Conservation (phyloP, 2,797 vertebrate species). For the Artibeus jamaicensis region DNA sequence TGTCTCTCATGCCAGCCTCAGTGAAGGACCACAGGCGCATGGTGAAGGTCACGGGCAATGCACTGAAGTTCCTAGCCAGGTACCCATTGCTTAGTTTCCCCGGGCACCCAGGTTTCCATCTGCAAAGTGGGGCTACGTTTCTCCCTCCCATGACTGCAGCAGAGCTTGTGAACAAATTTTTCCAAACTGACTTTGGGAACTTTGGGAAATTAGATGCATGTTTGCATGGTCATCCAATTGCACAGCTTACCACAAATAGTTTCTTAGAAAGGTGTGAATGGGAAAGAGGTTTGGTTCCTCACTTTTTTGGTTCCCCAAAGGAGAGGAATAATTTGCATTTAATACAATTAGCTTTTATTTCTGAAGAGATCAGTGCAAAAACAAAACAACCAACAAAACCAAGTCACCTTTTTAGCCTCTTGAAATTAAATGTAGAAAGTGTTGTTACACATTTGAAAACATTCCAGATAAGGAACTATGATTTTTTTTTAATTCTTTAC, state of each 20-base stretch:
- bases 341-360: background rate
- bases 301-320: background rate
- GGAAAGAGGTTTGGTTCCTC: background rate
- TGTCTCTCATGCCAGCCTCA: background rate
- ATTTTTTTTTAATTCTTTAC: too few species aligned
- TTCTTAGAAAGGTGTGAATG: background rate
- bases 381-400: too few species aligned
- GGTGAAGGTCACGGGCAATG: accelerated
- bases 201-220: background rate
- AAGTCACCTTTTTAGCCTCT: too few species aligned
- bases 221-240: background rate
- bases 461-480: too few species aligned
- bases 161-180: background rate
- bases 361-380: background rate
- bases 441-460: too few species aligned
- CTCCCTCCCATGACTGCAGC: background rate
- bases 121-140: too few species aligned
- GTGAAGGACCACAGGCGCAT: background rate
- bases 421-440: too few species aligned
- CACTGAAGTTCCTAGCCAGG: background rate
- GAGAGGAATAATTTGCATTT: background rate
- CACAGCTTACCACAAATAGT: background rate
- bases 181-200: background rate
- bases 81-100: background rate
- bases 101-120: background rate